These are phyloP conservation scores for Microhierax caerulescens DNA, from an alignment of 2,797 vertebrate genomes.

Conservation along the genomic window DNA sequence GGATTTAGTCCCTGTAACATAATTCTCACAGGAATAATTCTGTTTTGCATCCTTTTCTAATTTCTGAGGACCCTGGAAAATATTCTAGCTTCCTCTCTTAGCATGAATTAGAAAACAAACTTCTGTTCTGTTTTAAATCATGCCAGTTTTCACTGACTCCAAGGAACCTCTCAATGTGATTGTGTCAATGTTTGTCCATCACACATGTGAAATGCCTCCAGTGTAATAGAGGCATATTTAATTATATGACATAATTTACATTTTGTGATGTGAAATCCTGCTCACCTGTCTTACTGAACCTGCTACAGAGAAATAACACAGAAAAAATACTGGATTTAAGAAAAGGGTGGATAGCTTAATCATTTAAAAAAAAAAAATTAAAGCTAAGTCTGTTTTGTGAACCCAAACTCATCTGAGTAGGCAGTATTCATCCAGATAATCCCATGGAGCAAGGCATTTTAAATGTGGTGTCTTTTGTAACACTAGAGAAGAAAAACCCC, in stretches of 20 bases:
- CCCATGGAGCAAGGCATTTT: background rate
- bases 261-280: background rate
- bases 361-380: background rate
- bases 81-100: background rate
- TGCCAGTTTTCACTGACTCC: background rate
- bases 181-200: background rate
- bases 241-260: background rate
- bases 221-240: background rate
- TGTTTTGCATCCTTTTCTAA: background rate
- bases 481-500: rapidly evolving
- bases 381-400: background rate
- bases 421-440: background rate
- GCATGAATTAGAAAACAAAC: background rate
- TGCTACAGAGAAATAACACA: background rate
- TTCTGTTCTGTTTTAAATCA: background rate
- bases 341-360: background rate
- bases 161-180: background rate
- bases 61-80: background rate
- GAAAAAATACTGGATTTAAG: background rate
- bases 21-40: background rate
- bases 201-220: background rate
- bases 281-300: background rate
- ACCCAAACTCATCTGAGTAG: background rate
- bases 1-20: background rate
- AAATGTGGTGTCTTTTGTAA: background rate